These are phyloP conservation scores for Dryas iulia DNA, from an alignment of 1,140 invertebrate species.

Conservation along the genomic window DNA sequence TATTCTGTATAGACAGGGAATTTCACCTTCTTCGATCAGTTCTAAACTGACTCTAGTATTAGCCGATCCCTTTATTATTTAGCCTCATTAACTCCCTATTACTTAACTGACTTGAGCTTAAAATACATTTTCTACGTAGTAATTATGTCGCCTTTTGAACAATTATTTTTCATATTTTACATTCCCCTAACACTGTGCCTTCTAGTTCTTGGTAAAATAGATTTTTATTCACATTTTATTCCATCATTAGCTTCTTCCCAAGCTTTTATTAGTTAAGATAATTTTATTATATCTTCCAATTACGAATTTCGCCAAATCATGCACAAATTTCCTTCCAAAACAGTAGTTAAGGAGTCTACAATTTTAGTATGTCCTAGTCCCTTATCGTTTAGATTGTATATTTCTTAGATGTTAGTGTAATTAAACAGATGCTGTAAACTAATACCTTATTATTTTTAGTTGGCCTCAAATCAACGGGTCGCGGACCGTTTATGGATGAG, in stretches of 20 bases:
- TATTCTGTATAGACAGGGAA: conserved; percentile 36
- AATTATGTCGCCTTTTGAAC: conserved; percentile 28
- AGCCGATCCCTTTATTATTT: conserved; percentile 2
- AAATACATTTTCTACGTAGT: conserved; percentile 22
- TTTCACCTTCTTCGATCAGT: conserved; percentile 12
- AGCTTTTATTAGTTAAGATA: conserved; percentile 19
- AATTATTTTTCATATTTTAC: conserved; percentile 38
- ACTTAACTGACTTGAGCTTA: conserved; percentile 25
- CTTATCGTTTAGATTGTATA: conserved; percentile 46
- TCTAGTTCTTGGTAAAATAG: conserved; percentile 69
- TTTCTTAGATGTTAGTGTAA: conserved; percentile 38
- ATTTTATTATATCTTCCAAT: conserved; percentile 23
- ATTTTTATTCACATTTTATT: conserved; percentile 37
- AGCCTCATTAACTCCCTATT: neutral
- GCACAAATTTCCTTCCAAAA: conserved; percentile 34
- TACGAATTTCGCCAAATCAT: conserved; percentile 28
- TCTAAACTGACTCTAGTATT: conserved; percentile 1
- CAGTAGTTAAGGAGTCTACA: conserved; percentile 36
- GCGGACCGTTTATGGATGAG: conserved; percentile 2
- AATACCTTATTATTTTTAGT: conserved; percentile 18
- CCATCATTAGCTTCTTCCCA: conserved; percentile 22
- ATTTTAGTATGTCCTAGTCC: conserved; percentile 50
- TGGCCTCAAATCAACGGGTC: conserved; percentile 18
- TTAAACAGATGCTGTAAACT: conserved; percentile 23
- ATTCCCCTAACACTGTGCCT: conserved; percentile 73